A percentile compares a stretch with the other conserved stretches of the same genome.
Conservation (phyloP, 2,888 invertebrate genomes). For the Nomada fabriciana region DNA sequence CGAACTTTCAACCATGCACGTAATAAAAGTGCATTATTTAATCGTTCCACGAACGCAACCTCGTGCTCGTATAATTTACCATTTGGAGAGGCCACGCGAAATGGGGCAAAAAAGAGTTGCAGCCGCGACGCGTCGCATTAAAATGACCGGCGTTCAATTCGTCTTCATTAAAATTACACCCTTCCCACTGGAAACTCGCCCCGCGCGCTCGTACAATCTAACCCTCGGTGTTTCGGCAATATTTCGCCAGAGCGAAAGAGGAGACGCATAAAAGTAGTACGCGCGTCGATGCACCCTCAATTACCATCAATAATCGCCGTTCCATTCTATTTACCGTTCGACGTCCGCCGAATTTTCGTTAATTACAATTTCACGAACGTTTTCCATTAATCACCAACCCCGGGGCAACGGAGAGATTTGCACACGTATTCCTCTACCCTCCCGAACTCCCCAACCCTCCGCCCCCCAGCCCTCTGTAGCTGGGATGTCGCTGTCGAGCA, state of each 20-base stretch:
- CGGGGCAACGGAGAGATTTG: conserved; percentile 17
- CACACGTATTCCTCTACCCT: background rate
- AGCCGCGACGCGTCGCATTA: conserved; percentile 5
- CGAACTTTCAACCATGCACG: conserved; percentile 48
- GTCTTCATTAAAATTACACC: conserved; percentile 46
- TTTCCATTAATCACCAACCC: conserved; percentile 51
- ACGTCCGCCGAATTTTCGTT: conserved; percentile 54
- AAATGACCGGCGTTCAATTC: conserved; percentile 34
- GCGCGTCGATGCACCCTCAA: conserved; percentile 42
- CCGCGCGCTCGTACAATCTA: background rate
- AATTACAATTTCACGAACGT: conserved; percentile 57
- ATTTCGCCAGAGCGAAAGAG: conserved; percentile 27
- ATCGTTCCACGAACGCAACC: conserved; percentile 20
- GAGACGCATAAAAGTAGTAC: conserved; percentile 41
- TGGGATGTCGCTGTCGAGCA: conserved; percentile 20
- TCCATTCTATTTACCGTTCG: conserved; percentile 43
- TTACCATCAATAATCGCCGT: conserved; percentile 47
- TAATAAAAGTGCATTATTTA: conserved; percentile 46
- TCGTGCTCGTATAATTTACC: conserved; percentile 26
- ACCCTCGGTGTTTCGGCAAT: conserved; percentile 18
- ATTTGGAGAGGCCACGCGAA: too few species aligned
- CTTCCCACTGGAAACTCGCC: background rate
- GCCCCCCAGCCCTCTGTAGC: background rate
- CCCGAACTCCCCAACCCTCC: background rate
- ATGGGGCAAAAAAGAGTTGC: background rate